These are phyloP conservation scores for Toxotes lorentzi DNA, from an alignment of 2,797 vertebrate species.

Conservation along the genomic window DNA sequence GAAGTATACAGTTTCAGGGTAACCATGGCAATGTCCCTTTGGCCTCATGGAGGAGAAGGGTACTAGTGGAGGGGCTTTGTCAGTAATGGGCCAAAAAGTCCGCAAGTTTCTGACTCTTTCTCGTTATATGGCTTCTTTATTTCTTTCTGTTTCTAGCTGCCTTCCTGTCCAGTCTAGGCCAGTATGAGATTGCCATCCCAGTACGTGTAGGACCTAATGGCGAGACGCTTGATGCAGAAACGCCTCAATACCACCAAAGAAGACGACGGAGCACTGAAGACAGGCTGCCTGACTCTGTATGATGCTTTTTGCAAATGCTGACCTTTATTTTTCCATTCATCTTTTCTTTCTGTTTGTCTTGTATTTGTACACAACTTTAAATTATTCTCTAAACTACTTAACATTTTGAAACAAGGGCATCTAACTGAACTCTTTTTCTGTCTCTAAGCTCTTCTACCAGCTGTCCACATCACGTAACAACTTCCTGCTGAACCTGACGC, in stretches of 20 bases:
- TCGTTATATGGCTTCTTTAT: slow-evolving; percentile 31
- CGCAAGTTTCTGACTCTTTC: slow-evolving; percentile 35
- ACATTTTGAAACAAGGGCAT: not conserved
- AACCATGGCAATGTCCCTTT: slow-evolving; percentile 77
- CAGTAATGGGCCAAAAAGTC: slow-evolving; percentile 54
- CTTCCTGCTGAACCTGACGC: slow-evolving; percentile 96
- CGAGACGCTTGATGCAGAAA: slow-evolving; percentile 86
- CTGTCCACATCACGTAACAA: slow-evolving; percentile 91
- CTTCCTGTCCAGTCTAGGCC: slow-evolving; percentile 94
- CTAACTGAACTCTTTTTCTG: not conserved
- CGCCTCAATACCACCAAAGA: slow-evolving; percentile 73
- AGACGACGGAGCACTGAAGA: slow-evolving; percentile 84
- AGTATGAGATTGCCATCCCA: slow-evolving; percentile 97
- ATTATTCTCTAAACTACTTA: not conserved
- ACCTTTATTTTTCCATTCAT: not conserved
- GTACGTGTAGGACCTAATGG: slow-evolving; percentile 92
- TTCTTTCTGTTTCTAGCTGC: slow-evolving; percentile 83
- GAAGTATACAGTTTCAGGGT: slow-evolving; percentile 86
- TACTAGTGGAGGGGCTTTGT: slow-evolving; percentile 46
- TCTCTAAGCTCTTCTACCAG: slow-evolving; percentile 92
- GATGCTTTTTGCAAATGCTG: slow-evolving; percentile 2
- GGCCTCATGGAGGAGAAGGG: slow-evolving; percentile 60
- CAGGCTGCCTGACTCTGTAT: slow-evolving; percentile 82
- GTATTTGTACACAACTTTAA: not conserved
- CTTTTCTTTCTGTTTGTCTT: not conserved